Percentiles rank a stretch among this genome's conserved stretches.
These are phyloP conservation scores for Zaprionus davidi DNA, from an alignment of 1,140 invertebrate species.

Conservation along the genomic window DNA sequence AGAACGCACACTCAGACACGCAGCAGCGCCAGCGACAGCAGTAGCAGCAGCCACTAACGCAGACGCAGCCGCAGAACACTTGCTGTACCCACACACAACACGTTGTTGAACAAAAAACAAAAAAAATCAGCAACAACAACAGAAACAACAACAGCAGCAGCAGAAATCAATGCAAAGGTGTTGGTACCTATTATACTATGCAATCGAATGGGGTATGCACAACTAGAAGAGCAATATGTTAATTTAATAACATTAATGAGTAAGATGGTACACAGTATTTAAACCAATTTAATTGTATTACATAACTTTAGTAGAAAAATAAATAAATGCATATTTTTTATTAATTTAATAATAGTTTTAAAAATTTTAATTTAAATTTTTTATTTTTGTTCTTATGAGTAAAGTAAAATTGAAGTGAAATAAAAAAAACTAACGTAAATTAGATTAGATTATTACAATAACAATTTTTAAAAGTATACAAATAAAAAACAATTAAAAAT, in stretches of 20 bases:
- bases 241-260: not conserved
- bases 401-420: no score
- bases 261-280: not conserved
- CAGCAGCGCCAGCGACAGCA: constrained; percentile 37
- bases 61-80: constrained; percentile 65
- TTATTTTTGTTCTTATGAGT: not conserved
- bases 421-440: no score
- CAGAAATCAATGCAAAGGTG: constrained; percentile 72
- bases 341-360: not conserved
- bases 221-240: not conserved
- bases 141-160: constrained; percentile 22
- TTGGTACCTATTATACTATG: constrained; percentile 63
- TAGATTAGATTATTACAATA: no score
- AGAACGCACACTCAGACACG: constrained; percentile 53
- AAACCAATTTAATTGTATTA: not conserved
- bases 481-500: no score
- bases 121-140: constrained; percentile 40
- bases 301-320: no score
- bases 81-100: constrained; percentile 73
- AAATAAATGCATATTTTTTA: no score
- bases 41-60: constrained; percentile 34
- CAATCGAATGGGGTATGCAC: constrained; percentile 30
- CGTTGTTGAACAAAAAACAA: constrained; percentile 56
- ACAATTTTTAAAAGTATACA: no score
- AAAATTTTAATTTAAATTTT: not conserved